These are phyloP conservation scores for Cladopsammia gracilis DNA, from an alignment of 64 coral and sea anemone genomes.

Conservation along the genomic window DNA sequence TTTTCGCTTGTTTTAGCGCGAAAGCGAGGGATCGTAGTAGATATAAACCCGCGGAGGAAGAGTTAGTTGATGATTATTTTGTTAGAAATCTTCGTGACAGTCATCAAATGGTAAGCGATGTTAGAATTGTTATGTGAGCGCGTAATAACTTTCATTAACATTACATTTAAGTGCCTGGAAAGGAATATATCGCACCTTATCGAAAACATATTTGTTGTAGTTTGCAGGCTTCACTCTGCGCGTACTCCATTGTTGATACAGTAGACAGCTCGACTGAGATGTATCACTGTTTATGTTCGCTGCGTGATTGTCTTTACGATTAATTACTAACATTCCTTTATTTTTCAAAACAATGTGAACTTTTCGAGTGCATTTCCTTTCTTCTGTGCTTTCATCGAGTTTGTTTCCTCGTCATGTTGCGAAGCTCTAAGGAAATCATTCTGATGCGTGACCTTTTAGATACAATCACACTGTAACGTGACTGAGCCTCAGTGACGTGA, in stretches of 20 bases:
- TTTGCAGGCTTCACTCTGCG: no score
- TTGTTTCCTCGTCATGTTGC: neutral
- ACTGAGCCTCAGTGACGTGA: no score
- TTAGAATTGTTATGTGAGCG: neutral
- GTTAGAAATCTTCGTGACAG: neutral
- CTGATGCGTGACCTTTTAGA: neutral
- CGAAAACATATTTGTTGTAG: no score
- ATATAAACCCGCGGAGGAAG: neutral
- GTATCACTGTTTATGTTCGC: no score
- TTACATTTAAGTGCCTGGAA: neutral
- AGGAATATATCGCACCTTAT: neutral
- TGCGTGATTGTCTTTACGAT: no score
- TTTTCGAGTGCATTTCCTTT: neutral
- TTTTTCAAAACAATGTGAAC: neutral
- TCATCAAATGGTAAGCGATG: conserved; percentile 1
- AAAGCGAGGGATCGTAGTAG: neutral
- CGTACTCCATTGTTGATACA: no score
- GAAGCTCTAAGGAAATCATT: neutral
- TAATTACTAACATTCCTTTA: neutral
- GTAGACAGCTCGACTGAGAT: no score
- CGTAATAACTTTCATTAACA: neutral
- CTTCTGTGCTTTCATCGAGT: neutral
- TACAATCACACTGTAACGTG: neutral
- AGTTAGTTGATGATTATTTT: neutral
- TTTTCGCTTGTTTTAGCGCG: conserved; percentile 18